Percentiles rank a stretch among this genome's conserved stretches.
Conservation (phyloP, 2,797 vertebrate species). For the Chaetodon trifasciatus region DNA sequence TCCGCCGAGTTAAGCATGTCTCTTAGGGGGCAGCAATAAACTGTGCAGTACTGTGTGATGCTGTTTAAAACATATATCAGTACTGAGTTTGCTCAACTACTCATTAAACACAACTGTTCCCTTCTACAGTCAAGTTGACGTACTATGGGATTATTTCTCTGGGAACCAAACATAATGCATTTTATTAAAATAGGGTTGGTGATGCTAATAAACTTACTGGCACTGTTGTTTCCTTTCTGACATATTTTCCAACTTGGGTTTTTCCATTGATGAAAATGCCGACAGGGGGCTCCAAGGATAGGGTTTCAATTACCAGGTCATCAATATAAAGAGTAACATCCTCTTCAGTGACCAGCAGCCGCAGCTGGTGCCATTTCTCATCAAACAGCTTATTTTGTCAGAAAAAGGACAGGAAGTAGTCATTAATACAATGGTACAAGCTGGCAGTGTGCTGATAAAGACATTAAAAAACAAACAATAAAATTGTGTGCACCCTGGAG, state of each 20-base stretch:
- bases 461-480: not conserved
- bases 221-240: conserved; percentile 94
- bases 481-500: not conserved
- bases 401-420: conserved; percentile 41
- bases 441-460: conserved; percentile 19
- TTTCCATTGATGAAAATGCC: conserved; percentile 97
- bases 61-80: conserved; percentile 52
- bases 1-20: conserved; percentile 43
- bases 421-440: conserved; percentile 6
- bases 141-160: conserved; percentile 2
- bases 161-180: conserved; percentile 18
- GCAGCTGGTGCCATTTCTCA: conserved; percentile 96
- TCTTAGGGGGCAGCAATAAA: conserved; percentile 60
- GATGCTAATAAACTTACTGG: conserved; percentile 86
- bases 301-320: conserved; percentile 90
- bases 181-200: conserved; percentile 21
- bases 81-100: conserved; percentile 21
- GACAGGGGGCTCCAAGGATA: conserved; percentile 89
- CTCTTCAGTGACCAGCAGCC: conserved; percentile 94
- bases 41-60: conserved; percentile 34
- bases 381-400: conserved; percentile 90
- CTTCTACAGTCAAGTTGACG: conserved; percentile 21
- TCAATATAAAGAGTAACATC: conserved; percentile 94
- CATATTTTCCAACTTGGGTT: conserved; percentile 97
- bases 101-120: conserved; percentile 42